These are phyloP conservation scores for Elysia chlorotica DNA, from an alignment of 1,140 invertebrate genomes.

Conservation along the genomic window DNA sequence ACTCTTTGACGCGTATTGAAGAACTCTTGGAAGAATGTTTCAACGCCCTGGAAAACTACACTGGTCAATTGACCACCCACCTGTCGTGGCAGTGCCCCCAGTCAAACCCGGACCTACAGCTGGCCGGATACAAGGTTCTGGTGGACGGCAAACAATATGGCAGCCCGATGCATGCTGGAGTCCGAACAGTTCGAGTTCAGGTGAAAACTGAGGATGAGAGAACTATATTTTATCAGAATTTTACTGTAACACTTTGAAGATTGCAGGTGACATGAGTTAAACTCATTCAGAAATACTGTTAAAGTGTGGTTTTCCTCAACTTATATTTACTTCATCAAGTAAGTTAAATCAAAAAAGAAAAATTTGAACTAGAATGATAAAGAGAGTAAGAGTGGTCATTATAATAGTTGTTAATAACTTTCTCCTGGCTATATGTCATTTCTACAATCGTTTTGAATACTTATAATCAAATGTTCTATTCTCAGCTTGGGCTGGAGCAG, in stretches of 20 bases:
- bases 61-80: slow-evolving; percentile 58
- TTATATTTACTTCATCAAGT: too few species aligned
- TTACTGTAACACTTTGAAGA: too few species aligned
- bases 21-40: slow-evolving; percentile 58
- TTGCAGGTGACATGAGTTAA: too few species aligned
- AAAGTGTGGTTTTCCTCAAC: too few species aligned
- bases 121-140: slow-evolving; percentile 57
- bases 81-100: slow-evolving; percentile 59
- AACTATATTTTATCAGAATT: too few species aligned
- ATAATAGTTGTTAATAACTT: not conserved
- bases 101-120: slow-evolving; percentile 49
- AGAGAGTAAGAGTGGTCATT: too few species aligned
- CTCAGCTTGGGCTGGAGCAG: slow-evolving; percentile 55
- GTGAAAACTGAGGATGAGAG: too few species aligned
- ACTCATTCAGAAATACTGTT: too few species aligned
- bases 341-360: too few species aligned
- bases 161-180: slow-evolving; percentile 50
- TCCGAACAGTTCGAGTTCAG: slow-evolving; percentile 56
- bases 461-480: too few species aligned
- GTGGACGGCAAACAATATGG: slow-evolving; percentile 62
- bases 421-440: not conserved
- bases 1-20: slow-evolving; percentile 53
- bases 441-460: too few species aligned
- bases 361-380: too few species aligned
- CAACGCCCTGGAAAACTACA: slow-evolving; percentile 50